Evolutionary conservation across 64 coral and sea anemone genomes (phyloP).

Genomic region (Montipora foliosa): DNA sequence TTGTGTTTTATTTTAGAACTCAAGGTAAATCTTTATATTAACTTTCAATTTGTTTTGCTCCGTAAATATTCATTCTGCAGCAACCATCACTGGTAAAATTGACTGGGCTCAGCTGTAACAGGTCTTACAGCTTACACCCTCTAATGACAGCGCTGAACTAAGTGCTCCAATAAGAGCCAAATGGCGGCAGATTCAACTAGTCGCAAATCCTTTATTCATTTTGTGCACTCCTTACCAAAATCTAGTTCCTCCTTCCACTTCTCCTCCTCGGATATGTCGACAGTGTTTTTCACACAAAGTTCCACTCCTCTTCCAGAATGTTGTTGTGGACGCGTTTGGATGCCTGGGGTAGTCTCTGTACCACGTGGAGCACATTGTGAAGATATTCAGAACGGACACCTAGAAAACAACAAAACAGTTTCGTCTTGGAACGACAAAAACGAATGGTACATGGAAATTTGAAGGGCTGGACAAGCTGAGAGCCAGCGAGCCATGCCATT

Average conservation of each 20-base stretch:
- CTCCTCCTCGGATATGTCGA: conserved; percentile 90
- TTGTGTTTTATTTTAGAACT: too few species aligned
- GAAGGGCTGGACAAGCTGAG: too few species aligned
- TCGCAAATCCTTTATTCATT: neutral
- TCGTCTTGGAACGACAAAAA: neutral
- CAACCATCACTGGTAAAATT: too few species aligned
- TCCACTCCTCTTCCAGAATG: conserved; percentile 94
- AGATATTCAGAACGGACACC: conserved; percentile 99
- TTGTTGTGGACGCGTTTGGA: conserved; percentile 91
- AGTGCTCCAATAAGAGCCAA: neutral
- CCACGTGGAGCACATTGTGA: conserved; percentile 85
- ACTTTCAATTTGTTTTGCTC: too few species aligned
- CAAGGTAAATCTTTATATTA: too few species aligned
- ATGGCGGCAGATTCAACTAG: neutral
- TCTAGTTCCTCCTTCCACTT: conserved; percentile 89
- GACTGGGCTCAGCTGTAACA: too few species aligned
- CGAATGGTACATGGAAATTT: too few species aligned
- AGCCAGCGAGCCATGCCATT: too few species aligned
- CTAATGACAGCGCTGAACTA: too few species aligned
- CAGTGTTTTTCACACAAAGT: conserved; percentile 85
- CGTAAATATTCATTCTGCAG: too few species aligned
- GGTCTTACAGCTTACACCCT: too few species aligned
- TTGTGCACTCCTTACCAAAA: conserved; percentile 74
- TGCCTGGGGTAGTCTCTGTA: conserved; percentile 89
- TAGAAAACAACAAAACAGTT: conserved; percentile 4